phyloP scores from a whole-genome alignment of 2,113 vertebrate genomes.

The Myiozetetes cayanensis region DNA sequence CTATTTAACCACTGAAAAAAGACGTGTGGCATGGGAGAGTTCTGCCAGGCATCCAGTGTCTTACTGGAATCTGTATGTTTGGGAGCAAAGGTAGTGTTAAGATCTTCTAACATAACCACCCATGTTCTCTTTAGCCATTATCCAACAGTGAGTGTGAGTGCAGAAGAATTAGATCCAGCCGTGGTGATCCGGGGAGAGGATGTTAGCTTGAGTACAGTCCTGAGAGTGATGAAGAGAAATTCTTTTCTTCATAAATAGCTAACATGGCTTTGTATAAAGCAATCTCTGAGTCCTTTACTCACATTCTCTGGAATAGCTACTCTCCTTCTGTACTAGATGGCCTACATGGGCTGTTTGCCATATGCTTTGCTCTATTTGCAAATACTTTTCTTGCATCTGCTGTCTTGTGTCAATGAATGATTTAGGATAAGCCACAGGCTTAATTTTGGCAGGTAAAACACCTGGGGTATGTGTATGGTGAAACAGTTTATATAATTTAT shows the following conservation, averaged over 20 bases:
- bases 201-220: neutral
- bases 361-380: neutral
- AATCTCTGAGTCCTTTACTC: neutral
- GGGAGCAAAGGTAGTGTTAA: neutral
- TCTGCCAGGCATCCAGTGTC: neutral
- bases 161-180: neutral
- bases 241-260: neutral
- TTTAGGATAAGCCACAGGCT: neutral
- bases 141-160: rapidly evolving
- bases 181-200: neutral
- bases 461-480: neutral
- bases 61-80: neutral
- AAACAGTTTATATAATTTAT: neutral
- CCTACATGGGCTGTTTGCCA: neutral
- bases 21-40: neutral
- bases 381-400: neutral
- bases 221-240: neutral
- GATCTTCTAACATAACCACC: neutral
- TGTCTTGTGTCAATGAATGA: neutral
- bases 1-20: neutral
- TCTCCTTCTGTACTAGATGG: neutral
- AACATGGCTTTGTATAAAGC: neutral
- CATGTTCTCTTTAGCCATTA: neutral
- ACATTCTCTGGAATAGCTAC: neutral
- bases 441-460: neutral